Evolutionary conservation across 2,113 vertebrate species (phyloP).

Genomic region (Leucopsar rothschildi): DNA sequence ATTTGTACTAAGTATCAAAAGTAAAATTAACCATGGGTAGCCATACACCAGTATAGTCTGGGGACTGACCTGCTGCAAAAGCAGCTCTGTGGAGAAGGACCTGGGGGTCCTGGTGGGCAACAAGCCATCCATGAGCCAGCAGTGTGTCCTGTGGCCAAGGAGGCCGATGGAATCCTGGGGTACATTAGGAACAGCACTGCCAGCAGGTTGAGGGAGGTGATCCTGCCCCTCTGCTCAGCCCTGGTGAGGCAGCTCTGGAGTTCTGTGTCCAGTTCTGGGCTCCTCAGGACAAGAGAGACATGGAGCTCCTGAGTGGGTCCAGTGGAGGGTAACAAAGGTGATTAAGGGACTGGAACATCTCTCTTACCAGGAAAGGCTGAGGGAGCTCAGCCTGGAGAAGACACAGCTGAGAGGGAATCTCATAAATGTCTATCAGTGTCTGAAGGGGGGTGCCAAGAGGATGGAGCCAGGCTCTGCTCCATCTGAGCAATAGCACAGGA

Average conservation of each 20-base stretch:
- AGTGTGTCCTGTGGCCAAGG: neutral
- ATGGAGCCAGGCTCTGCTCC: neutral
- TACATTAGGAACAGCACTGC: rapidly evolving
- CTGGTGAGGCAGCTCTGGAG: neutral
- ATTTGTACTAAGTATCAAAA: neutral
- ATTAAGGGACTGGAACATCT: rapidly evolving
- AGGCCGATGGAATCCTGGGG: neutral
- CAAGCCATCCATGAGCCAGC: neutral
- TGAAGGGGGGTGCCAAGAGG: neutral
- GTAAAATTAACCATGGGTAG: neutral
- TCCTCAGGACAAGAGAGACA: neutral
- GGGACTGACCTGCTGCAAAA: neutral
- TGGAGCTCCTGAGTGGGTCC: too few species aligned
- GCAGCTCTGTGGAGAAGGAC: neutral
- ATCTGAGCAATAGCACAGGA: neutral
- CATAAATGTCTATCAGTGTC: neutral
- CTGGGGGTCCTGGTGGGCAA: neutral
- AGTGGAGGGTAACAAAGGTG: rapidly evolving
- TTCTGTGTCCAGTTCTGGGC: neutral
- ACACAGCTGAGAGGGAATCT: rapidly evolving
- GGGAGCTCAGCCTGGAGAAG: neutral
- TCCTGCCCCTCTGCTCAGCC: neutral
- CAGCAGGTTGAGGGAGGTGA: neutral
- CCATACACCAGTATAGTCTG: neutral
- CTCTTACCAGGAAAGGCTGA: neutral